phyloP scores from a whole-genome alignment of 2,113 vertebrate species.

The Tinamus guttatus region DNA sequence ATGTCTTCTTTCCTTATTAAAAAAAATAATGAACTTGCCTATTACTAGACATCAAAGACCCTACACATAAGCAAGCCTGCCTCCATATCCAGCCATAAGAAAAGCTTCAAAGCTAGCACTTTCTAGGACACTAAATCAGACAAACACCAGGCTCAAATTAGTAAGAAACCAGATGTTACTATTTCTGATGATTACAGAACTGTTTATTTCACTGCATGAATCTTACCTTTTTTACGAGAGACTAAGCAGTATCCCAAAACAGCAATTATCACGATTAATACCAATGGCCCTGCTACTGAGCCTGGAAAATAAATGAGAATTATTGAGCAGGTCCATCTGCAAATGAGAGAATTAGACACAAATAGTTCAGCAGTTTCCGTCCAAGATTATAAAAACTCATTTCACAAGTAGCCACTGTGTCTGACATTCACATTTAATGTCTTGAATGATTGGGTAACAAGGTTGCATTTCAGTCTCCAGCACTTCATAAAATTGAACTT shows the following conservation, averaged over 20 bases:
- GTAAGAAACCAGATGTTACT: background rate
- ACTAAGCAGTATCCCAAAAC: slow-evolving; percentile 11
- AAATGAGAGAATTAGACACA: background rate
- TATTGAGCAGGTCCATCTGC: background rate
- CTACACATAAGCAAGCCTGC: background rate
- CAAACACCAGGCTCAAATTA: background rate
- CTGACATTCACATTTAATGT: background rate
- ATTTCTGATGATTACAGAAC: background rate
- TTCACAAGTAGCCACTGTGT: background rate
- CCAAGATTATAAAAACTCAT: background rate
- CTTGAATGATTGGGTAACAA: background rate
- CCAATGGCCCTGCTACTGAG: slow-evolving; percentile 21
- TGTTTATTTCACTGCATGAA: background rate
- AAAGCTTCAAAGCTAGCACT: background rate
- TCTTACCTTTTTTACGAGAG: slow-evolving; percentile 71
- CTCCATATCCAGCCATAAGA: background rate
- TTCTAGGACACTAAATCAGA: background rate
- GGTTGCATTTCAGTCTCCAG: background rate
- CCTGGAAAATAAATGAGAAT: slow-evolving; percentile 30
- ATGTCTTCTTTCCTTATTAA: background rate
- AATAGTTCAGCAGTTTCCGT: background rate
- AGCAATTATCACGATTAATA: slow-evolving; percentile 3
- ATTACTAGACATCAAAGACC: background rate
- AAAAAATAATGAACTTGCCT: background rate
- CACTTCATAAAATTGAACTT: background rate